Conservation (phyloP, 1,140 invertebrate species). For the Drosophila ohnishii region DNA sequence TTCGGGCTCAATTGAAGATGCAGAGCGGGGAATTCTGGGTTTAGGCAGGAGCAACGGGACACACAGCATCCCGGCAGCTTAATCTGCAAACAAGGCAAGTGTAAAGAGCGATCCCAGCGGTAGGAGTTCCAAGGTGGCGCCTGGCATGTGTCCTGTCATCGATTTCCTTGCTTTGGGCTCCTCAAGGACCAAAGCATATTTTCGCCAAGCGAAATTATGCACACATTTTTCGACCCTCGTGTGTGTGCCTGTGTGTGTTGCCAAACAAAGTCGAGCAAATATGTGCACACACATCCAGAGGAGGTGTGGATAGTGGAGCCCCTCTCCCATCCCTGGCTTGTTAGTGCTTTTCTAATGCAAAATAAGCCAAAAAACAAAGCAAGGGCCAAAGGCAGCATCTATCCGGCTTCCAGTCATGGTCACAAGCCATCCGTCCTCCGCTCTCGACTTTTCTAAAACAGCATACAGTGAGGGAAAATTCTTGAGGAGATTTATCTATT, state of each 20-base stretch:
- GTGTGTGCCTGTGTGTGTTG: slow-evolving; percentile 4
- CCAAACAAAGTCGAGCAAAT: slow-evolving; percentile 67
- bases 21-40: slow-evolving; percentile 15
- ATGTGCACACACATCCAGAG: slow-evolving; percentile 40
- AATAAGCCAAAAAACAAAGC: slow-evolving; percentile 59
- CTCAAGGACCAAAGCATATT: slow-evolving; percentile 65
- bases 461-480: slow-evolving; percentile 2
- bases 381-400: slow-evolving; percentile 28
- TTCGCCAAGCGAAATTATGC: slow-evolving; percentile 67
- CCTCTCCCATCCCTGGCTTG: background rate
- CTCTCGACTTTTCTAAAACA: background rate
- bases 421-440: background rate
- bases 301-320: slow-evolving; percentile 5
- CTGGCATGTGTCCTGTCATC: slow-evolving; percentile 45
- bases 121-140: background rate
- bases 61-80: slow-evolving; percentile 14
- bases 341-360: slow-evolving; percentile 60
- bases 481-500: background rate
- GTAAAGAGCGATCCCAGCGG: slow-evolving; percentile 18
- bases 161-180: slow-evolving; percentile 22
- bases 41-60: background rate
- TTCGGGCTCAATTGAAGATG: slow-evolving; percentile 48
- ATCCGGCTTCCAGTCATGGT: slow-evolving; percentile 31
- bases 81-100: slow-evolving; percentile 42
- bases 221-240: slow-evolving; percentile 49